Evolutionary conservation across 2,797 vertebrate species (phyloP).

Genomic region (Adelosebastes latens): DNA sequence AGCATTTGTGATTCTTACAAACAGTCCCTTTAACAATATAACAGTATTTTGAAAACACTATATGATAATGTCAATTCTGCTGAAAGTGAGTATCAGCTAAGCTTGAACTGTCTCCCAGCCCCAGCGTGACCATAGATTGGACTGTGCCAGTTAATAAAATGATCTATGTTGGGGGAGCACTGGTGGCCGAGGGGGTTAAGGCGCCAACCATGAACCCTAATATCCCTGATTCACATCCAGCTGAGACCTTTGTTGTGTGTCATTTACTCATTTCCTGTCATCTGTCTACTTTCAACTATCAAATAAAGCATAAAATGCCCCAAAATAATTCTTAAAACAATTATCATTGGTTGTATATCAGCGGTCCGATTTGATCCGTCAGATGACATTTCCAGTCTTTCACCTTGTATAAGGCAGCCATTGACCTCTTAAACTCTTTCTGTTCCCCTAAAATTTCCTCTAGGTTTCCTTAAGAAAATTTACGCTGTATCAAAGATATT

Average conservation of each 20-base stretch:
- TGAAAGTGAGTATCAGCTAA: background rate
- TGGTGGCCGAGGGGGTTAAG: background rate
- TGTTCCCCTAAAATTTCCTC: background rate
- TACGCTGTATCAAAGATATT: fast-evolving
- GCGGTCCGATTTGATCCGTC: background rate
- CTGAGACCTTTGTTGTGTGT: background rate
- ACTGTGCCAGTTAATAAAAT: background rate
- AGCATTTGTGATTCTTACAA: too few species aligned
- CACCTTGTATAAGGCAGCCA: background rate
- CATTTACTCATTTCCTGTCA: background rate
- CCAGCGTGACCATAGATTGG: background rate
- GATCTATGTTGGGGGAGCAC: background rate
- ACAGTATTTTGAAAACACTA: background rate
- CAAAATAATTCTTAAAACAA: too few species aligned
- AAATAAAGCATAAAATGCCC: too few species aligned
- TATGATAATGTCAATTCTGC: background rate
- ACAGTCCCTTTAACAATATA: background rate
- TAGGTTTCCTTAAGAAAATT: background rate
- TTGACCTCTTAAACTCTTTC: background rate
- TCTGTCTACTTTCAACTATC: too few species aligned
- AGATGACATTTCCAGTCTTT: background rate
- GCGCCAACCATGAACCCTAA: background rate
- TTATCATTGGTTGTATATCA: too few species aligned
- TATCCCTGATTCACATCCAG: too few species aligned
- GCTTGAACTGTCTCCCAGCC: background rate